Base-by-base conservation (phyloP, 1,140 invertebrate genomes). In the Macrobrachium nipponense region DNA sequence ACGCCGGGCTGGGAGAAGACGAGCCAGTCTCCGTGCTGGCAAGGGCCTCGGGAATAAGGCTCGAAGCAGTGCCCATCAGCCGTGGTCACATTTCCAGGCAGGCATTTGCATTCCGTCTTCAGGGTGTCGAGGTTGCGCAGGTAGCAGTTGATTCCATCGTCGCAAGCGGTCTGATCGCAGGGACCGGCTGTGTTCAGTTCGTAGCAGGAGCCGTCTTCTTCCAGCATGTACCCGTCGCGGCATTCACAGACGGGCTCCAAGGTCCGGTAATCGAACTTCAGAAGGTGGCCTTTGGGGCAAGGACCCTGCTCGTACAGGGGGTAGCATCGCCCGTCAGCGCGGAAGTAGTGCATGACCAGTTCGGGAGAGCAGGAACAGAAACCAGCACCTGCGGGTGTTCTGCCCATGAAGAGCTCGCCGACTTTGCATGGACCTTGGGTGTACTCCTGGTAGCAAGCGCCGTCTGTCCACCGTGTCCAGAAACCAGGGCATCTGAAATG, bases 191-290 rank as follows among this genome's bases (percentile, higher is more conserved):
- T 89, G 87, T 90, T 90, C 6, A 90, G 82, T 20, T 80, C 80
- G 84, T 90, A 90, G 79, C 90, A 90, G 2, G 86, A 87, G 14
- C 90, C 90, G 79, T 90, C 90, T 15, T 79, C 83, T 77, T 88
- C 89, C 43, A 90, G 83, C 80, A 90, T 87, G 81, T 89, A 87
- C 27, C 89, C 89, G 62, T 90, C 90, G 27, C 88, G 87, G 79
- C 90, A 90, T 68, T 82, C 86, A 80, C 90, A 86, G 58, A 86
- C 83, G 86, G 90, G 62, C 86, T 78, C 78, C 86, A 81, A 68
- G 80, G 87, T 80, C 76, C 87, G 62, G 88, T 90, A 90, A 80
- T 90, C 89, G 82, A 90, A 90, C 76, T 88, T 89, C 6, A 90
- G 82, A 17, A 90, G 81, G 76, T 88, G 89, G 44, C 89, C 89